A percentile compares a stretch with the other conserved stretches of the same genome.
phyloP scores from a whole-genome alignment of 2,797 vertebrate genomes.

The Rhincodon typus region DNA sequence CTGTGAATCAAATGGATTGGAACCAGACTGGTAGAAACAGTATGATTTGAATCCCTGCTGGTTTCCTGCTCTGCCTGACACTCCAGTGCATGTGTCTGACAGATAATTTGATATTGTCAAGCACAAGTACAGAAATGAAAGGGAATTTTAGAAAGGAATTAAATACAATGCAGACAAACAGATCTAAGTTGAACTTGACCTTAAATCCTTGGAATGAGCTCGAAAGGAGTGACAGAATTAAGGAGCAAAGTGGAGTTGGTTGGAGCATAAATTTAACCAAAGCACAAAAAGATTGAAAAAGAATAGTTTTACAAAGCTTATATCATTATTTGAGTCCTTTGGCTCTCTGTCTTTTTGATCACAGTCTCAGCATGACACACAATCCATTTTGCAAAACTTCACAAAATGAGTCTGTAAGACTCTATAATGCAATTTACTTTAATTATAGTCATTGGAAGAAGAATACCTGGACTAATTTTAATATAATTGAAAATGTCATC shows the following conservation, averaged over 20 bases:
- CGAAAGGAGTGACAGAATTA: neutral
- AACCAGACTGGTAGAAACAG: constrained; percentile 16
- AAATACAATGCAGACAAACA: neutral
- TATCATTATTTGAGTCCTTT: neutral
- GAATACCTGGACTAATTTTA: neutral
- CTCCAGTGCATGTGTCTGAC: constrained; percentile 13
- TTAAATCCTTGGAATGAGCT: neutral
- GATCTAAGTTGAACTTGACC: neutral
- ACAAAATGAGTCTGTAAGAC: neutral
- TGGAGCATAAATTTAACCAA: too few species aligned
- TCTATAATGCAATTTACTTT: constrained; percentile 10
- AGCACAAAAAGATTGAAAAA: neutral
- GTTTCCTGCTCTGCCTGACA: constrained; percentile 27
- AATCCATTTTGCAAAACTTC: neutral
- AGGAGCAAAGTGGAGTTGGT: neutral
- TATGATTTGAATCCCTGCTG: constrained; percentile 32
- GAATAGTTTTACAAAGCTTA: neutral
- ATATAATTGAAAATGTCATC: neutral
- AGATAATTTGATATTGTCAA: constrained; percentile 33
- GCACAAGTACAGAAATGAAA: constrained; percentile 10
- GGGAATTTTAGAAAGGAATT: constrained; percentile 10
- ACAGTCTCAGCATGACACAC: neutral
- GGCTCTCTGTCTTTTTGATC: neutral
- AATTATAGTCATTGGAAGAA: neutral
- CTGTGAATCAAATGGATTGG: constrained; percentile 29